These are phyloP conservation scores for Gracilinanus agilis DNA, from an alignment of 2,113 vertebrate genomes.

Conservation along the genomic window DNA sequence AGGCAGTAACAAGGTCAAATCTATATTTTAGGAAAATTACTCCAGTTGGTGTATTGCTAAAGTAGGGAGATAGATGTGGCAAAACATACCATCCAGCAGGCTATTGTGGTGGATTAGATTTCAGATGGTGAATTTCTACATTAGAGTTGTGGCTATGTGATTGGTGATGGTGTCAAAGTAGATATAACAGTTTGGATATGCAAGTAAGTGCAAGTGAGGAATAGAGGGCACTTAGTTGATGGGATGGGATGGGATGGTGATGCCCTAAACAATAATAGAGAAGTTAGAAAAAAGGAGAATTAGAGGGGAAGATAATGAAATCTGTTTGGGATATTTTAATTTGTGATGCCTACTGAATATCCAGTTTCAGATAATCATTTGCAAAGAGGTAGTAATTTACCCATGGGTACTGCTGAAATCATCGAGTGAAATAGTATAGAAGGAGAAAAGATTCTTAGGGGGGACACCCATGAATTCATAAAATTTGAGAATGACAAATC, in stretches of 20 bases:
- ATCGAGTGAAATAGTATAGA: neutral
- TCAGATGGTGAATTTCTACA: neutral
- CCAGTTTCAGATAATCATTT: neutral
- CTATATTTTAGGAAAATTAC: neutral
- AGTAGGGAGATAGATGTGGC: neutral
- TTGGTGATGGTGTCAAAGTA: too few relatives aligned
- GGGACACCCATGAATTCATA: too few relatives aligned
- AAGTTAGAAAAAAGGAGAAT: neutral
- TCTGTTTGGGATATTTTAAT: neutral
- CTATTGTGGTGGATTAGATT: neutral
- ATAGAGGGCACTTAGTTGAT: neutral
- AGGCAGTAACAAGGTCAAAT: neutral
- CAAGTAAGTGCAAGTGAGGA: neutral
- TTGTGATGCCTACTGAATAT: neutral
- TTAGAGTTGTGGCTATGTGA: too few relatives aligned
- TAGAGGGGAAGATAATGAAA: neutral
- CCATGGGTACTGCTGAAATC: neutral
- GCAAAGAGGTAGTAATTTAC: neutral
- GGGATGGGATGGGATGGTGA: too few relatives aligned
- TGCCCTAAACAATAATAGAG: neutral
- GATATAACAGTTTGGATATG: too few relatives aligned
- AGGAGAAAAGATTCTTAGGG: too few relatives aligned
- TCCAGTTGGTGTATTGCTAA: neutral
- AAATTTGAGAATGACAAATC: too few relatives aligned
- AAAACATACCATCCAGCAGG: neutral